phyloP scores from a whole-genome alignment of 2,888 invertebrate genomes.

The Crioceris asparagi region DNA sequence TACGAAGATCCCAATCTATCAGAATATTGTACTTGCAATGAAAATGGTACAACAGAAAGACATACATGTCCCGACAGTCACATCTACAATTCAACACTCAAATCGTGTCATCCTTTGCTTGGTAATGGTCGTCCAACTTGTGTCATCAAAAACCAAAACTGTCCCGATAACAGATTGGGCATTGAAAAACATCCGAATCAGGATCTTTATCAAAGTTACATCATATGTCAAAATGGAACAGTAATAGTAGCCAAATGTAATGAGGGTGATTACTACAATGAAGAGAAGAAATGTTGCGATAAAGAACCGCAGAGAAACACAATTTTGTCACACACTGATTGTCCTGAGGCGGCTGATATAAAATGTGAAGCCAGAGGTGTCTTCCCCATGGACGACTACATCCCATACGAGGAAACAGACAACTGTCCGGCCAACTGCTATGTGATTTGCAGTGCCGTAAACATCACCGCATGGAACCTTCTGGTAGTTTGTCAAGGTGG shows the following conservation, averaged over 20 bases:
- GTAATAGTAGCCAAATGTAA: slow-evolving; percentile 10
- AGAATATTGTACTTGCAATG: not conserved
- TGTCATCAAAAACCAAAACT: slow-evolving; percentile 7
- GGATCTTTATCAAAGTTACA: slow-evolving; percentile 8
- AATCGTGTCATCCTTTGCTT: slow-evolving; percentile 4
- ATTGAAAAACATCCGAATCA: slow-evolving; percentile 8
- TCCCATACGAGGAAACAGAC: no score
- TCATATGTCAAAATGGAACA: slow-evolving; percentile 6
- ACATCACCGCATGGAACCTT: slow-evolving; percentile 7
- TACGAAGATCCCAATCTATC: not conserved
- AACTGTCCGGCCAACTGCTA: slow-evolving; percentile 11
- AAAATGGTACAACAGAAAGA: not conserved
- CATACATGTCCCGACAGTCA: not conserved
- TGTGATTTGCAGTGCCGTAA: slow-evolving; percentile 11
- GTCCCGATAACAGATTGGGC: slow-evolving; percentile 5
- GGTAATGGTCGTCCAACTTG: slow-evolving; percentile 7
- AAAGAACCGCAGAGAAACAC: slow-evolving; percentile 7
- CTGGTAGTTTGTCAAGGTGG: no score
- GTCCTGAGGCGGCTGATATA: slow-evolving; percentile 7
- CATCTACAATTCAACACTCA: slow-evolving; percentile 2
- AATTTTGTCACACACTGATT: slow-evolving; percentile 6
- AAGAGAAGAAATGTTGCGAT: slow-evolving; percentile 6
- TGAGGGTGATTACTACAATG: slow-evolving; percentile 6
- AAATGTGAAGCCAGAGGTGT: slow-evolving; percentile 11
- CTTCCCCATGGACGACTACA: not conserved